phyloP scores from a whole-genome alignment of 2,888 invertebrate genomes.

The Drosophila niveifrons region DNA sequence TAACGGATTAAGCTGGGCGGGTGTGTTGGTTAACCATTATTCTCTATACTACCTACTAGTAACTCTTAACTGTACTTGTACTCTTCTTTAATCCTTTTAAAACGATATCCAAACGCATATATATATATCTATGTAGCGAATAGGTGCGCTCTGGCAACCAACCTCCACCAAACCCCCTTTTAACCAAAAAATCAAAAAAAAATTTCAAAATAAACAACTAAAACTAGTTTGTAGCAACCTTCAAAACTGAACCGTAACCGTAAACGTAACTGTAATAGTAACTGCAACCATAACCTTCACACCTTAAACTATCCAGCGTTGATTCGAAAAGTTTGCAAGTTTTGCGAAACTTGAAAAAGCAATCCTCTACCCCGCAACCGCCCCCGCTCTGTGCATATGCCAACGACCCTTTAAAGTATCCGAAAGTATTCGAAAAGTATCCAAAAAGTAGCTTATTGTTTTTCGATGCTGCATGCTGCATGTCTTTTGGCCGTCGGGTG shows the following conservation, averaged over 20 bases:
- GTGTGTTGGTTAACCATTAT: constrained; percentile 72
- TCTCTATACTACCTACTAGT: constrained; percentile 38
- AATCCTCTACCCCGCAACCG: constrained; percentile 16
- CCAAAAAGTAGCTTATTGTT: constrained; percentile 33
- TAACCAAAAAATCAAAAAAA: constrained; percentile 1
- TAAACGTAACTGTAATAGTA: constrained; percentile 17
- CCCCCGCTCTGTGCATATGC: not conserved
- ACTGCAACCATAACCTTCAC: constrained; percentile 34
- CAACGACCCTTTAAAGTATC: not conserved
- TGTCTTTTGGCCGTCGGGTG: constrained; percentile 26
- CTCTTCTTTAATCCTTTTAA: constrained; percentile 38
- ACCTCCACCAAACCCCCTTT: constrained; percentile 6
- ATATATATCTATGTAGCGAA: constrained; percentile 25
- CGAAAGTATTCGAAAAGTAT: constrained; percentile 12
- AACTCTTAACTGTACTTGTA: constrained; percentile 48
- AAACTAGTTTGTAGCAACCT: constrained; percentile 25
- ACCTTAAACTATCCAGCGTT: constrained; percentile 43
- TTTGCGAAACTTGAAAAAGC: constrained; percentile 22
- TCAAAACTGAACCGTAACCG: constrained; percentile 19
- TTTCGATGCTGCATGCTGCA: constrained; percentile 28
- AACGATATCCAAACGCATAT: constrained; percentile 15
- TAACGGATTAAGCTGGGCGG: constrained; percentile 74
- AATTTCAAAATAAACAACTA: constrained; percentile 9
- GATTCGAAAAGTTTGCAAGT: constrained; percentile 48
- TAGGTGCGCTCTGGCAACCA: constrained; percentile 20